Evolutionary conservation across 2,888 invertebrate genomes (phyloP).

Genomic region (Deilephila elpenor): DNA sequence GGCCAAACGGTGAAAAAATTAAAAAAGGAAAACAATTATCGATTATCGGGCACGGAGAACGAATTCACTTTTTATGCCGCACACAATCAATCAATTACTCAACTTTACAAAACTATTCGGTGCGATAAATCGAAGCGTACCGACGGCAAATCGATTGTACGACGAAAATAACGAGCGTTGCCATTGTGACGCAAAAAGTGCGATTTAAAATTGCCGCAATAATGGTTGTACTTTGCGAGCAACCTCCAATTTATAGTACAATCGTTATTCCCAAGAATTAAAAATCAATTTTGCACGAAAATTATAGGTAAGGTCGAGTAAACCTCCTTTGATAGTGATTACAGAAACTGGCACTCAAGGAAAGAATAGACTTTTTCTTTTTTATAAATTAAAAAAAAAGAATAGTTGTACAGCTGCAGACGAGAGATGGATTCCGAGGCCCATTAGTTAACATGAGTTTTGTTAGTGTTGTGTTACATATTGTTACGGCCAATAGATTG

Average conservation of each 20-base stretch:
- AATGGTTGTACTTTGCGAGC: slow-evolving; percentile 30
- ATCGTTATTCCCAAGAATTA: slow-evolving; percentile 35
- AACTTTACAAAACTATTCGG: slow-evolving; percentile 45
- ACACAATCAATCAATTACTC: slow-evolving; percentile 58
- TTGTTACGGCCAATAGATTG: background rate
- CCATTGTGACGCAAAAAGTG: slow-evolving; percentile 58
- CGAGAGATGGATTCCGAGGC: slow-evolving; percentile 28
- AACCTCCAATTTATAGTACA: slow-evolving; percentile 15
- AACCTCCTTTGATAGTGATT: slow-evolving; percentile 39
- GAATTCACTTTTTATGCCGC: slow-evolving; percentile 53
- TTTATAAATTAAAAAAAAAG: slow-evolving; percentile 15
- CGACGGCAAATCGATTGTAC: slow-evolving; percentile 53
- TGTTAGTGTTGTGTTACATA: slow-evolving; percentile 32
- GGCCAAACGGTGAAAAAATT: slow-evolving; percentile 41
- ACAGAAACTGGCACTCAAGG: slow-evolving; percentile 60
- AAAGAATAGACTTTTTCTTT: slow-evolving; percentile 54
- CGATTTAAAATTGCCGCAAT: slow-evolving; percentile 53
- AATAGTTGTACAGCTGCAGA: slow-evolving; percentile 50
- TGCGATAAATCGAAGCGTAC: slow-evolving; percentile 56
- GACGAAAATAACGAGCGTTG: slow-evolving; percentile 54
- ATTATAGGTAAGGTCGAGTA: slow-evolving; percentile 40
- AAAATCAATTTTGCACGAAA: slow-evolving; percentile 47
- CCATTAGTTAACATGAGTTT: slow-evolving; percentile 35
- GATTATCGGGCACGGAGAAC: slow-evolving; percentile 54
- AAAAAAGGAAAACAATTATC: slow-evolving; percentile 55